Percentiles rank a stretch among this genome's conserved stretches.
Evolutionary conservation across 1,140 invertebrate species (phyloP).

Genomic region (Cardiocondyla obscurior): DNA sequence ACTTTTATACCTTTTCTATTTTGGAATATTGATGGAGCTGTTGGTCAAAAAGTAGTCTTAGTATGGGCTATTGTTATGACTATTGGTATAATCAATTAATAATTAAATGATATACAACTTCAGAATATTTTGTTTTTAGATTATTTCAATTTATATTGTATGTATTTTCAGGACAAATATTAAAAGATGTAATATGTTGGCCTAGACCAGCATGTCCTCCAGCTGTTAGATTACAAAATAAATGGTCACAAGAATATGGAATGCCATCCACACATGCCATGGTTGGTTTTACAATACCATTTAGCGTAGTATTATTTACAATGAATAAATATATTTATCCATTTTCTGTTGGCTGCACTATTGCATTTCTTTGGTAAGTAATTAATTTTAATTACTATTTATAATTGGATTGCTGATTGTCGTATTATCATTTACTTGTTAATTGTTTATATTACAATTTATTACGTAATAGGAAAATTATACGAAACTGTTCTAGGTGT

Average conservation of each 20-base stretch:
- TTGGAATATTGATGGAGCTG: conserved; percentile 95
- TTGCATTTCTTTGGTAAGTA: conserved; percentile 85
- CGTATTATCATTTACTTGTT: not conserved
- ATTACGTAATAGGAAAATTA: conserved; percentile 20
- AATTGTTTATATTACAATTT: not conserved
- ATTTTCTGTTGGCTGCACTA: conserved; percentile 83
- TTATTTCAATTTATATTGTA: not conserved
- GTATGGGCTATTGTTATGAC: conserved; percentile 95
- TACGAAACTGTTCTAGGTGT: conserved; percentile 85
- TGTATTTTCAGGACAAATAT: conserved; percentile 89
- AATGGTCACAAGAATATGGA: conserved; percentile 95
- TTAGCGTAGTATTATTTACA: conserved; percentile 92
- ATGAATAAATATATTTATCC: conserved; percentile 92
- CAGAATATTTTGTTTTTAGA: not conserved
- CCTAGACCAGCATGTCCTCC: conserved; percentile 93
- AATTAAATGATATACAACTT: conserved; percentile 5
- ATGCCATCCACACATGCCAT: conserved; percentile 98
- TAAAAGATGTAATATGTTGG: conserved; percentile 94
- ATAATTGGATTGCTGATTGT: not conserved
- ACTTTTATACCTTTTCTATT: conserved; percentile 95
- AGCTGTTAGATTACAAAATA: conserved; percentile 91
- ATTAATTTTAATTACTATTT: not conserved
- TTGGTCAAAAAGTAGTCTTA: conserved; percentile 90
- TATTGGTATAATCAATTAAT: conserved; percentile 85
- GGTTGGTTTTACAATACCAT: conserved; percentile 94